Percentiles rank a stretch among this genome's conserved stretches.
Conservation (phyloP, 2,888 invertebrate genomes). For the Megalurothrips usitatus region DNA sequence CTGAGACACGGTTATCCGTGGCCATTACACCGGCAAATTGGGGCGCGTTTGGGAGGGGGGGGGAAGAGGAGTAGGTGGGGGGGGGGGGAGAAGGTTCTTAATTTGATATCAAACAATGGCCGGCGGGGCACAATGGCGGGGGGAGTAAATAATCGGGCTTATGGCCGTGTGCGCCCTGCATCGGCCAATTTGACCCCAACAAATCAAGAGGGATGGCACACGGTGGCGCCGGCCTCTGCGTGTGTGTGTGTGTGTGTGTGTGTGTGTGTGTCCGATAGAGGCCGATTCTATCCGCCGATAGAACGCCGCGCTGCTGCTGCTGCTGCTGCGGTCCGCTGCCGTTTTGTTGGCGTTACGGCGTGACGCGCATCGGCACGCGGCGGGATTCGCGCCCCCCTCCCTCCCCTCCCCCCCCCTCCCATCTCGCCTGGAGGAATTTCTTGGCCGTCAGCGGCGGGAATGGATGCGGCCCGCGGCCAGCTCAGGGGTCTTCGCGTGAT, state of each 20-base stretch:
- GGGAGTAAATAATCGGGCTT: slow-evolving; percentile 18
- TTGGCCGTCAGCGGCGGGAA: too few relatives aligned
- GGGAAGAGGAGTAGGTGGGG: neutral
- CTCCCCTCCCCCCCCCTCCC: too few relatives aligned
- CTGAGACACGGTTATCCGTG: slow-evolving; percentile 22
- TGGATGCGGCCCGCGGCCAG: too few relatives aligned
- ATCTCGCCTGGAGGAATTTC: too few relatives aligned
- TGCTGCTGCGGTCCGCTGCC: too few relatives aligned
- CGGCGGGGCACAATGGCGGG: neutral
- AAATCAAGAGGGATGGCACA: neutral
- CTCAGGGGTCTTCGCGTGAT: too few relatives aligned
- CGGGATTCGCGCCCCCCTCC: too few relatives aligned
- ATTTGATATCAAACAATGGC: slow-evolving; percentile 25
- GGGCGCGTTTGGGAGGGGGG: neutral
- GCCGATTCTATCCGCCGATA: too few relatives aligned
- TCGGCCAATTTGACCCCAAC: slow-evolving; percentile 14
- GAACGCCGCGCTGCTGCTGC: too few relatives aligned
- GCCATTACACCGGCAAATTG: slow-evolving; percentile 24
- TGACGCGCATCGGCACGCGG: too few relatives aligned
- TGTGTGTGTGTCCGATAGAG: too few relatives aligned
- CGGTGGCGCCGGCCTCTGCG: neutral
- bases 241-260: neutral
- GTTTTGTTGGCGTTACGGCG: too few relatives aligned
- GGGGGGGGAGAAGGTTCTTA: neutral
- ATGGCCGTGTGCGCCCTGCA: neutral